Conservation (phyloP, 1,140 invertebrate species). For the Heliconius melpomene region DNA sequence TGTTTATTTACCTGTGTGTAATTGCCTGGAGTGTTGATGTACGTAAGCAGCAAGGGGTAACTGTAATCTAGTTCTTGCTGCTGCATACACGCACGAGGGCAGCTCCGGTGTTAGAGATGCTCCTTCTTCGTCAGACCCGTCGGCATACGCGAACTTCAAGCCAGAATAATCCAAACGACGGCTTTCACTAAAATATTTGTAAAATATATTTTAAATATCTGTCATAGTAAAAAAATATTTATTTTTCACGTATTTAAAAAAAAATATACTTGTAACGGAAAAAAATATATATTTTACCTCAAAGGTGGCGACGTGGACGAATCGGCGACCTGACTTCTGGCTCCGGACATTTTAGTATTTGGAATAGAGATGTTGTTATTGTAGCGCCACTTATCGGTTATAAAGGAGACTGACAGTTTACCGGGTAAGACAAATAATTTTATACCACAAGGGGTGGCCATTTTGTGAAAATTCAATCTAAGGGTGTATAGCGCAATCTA, state of each 20-base stretch:
- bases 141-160: slow-evolving; percentile 68
- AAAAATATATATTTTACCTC: slow-evolving; percentile 45
- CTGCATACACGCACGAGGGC: slow-evolving; percentile 86
- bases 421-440: slow-evolving; percentile 56
- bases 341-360: slow-evolving; percentile 56
- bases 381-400: slow-evolving; percentile 36
- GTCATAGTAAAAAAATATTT: background rate
- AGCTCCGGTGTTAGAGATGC: slow-evolving; percentile 76
- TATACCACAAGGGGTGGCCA: slow-evolving; percentile 64
- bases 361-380: slow-evolving; percentile 6
- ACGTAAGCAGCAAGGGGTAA: slow-evolving; percentile 76
- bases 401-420: slow-evolving; percentile 50
- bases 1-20: slow-evolving; percentile 59
- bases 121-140: slow-evolving; percentile 67
- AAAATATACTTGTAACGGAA: slow-evolving; percentile 9
- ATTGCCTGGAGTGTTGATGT: slow-evolving; percentile 66
- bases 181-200: slow-evolving; percentile 51
- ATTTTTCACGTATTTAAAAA: background rate
- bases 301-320: slow-evolving; percentile 70
- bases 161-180: slow-evolving; percentile 67
- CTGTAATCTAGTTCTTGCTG: slow-evolving; percentile 71
- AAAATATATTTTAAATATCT: slow-evolving; percentile 7
- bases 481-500: slow-evolving; percentile 3
- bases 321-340: slow-evolving; percentile 68
- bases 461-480: slow-evolving; percentile 43